These are phyloP conservation scores for Ferdinandea cuprea DNA, from an alignment of 2,888 invertebrate genomes.

Conservation along the genomic window DNA sequence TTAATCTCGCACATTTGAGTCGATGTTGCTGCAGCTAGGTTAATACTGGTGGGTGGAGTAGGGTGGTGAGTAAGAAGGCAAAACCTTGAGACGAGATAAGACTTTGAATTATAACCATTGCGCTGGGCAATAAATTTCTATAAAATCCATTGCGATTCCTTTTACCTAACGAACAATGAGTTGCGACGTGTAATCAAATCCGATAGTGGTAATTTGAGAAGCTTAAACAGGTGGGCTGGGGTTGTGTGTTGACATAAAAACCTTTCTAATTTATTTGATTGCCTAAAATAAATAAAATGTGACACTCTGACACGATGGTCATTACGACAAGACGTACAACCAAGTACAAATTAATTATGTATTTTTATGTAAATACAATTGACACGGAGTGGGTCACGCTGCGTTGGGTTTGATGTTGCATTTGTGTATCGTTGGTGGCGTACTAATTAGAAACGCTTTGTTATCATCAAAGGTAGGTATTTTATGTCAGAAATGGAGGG, in stretches of 20 bases:
- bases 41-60: not conserved
- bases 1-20: constrained; percentile 17
- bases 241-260: not conserved
- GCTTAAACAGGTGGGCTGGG: not conserved
- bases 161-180: not conserved
- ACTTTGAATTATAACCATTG: not conserved
- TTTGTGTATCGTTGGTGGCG: too few relatives aligned
- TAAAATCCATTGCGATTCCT: not conserved
- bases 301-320: not conserved
- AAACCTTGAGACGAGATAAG: not conserved
- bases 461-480: too few relatives aligned
- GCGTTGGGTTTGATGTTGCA: too few relatives aligned
- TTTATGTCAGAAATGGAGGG: too few relatives aligned
- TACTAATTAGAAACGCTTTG: too few relatives aligned
- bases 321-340: too few relatives aligned
- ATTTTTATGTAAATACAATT: too few relatives aligned
- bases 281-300: not conserved
- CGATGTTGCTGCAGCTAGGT: not conserved
- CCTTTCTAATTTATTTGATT: not conserved
- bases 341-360: too few relatives aligned
- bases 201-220: not conserved
- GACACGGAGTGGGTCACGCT: too few relatives aligned
- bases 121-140: not conserved
- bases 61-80: not conserved
- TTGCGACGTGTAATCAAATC: not conserved